Percentiles rank a stretch among this genome's conserved stretches.
phyloP scores from a whole-genome alignment of 2,113 vertebrate species.

The Chiloscyllium plagiosum region DNA sequence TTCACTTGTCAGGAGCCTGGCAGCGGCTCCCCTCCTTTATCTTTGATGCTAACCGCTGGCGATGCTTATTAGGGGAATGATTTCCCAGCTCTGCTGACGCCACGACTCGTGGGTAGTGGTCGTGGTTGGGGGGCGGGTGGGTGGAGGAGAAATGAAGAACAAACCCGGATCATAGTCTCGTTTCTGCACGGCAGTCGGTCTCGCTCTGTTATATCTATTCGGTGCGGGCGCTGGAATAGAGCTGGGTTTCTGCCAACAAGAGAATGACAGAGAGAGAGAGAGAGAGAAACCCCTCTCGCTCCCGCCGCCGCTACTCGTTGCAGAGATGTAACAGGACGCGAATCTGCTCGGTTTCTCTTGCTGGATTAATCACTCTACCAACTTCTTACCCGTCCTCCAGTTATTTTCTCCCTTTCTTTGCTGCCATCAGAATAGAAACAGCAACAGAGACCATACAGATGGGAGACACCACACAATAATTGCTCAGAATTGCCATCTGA shows the following conservation, averaged over 20 bases:
- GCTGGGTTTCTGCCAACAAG: background rate
- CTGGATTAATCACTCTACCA: background rate
- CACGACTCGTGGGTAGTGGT: background rate
- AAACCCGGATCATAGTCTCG: conserved; percentile 8
- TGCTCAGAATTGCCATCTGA: conserved; percentile 17
- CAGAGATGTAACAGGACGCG: background rate
- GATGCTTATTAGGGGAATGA: background rate
- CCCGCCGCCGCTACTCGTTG: background rate
- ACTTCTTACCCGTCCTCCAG: background rate
- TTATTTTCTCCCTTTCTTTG: background rate
- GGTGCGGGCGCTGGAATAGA: background rate
- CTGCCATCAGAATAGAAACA: background rate
- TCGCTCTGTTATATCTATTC: background rate
- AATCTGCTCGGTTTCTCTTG: background rate
- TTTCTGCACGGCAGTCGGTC: background rate
- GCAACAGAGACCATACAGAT: background rate
- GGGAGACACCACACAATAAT: background rate
- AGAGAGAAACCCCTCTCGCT: background rate
- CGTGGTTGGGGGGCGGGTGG: background rate
- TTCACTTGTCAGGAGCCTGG: background rate
- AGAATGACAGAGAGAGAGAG: background rate
- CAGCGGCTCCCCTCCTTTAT: background rate
- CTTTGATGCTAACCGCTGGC: conserved; percentile 16
- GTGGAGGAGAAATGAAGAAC: conserved; percentile 1
- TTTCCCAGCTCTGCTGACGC: conserved; percentile 30